Percentiles rank a stretch among this genome's conserved stretches.
Conservation (phyloP, 2,797 vertebrate genomes). For the Enteromius mattozi region DNA sequence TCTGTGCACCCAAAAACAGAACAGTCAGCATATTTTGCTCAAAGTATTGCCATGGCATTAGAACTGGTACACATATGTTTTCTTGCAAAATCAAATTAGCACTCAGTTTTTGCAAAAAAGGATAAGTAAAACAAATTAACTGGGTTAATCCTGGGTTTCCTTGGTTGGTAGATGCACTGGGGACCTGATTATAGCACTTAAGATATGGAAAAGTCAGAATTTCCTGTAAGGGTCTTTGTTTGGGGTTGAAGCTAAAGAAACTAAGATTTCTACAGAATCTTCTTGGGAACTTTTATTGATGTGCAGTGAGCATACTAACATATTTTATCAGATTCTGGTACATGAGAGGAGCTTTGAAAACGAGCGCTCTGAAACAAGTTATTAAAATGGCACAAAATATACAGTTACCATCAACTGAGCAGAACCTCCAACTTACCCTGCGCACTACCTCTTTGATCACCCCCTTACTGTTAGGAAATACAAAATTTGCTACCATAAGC, state of each 20-base stretch:
- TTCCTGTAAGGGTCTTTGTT: no score
- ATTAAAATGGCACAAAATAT: neutral
- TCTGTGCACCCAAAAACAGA: no score
- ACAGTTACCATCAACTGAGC: neutral
- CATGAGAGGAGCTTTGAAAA: neutral
- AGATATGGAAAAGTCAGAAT: no score
- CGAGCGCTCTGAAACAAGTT: neutral
- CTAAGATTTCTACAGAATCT: neutral
- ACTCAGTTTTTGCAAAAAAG: no score
- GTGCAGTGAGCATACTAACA: neutral
- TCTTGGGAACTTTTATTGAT: neutral
- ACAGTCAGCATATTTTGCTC: no score
- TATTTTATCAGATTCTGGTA: conserved; percentile 1
- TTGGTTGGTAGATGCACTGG: no score
- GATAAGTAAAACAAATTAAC: no score
- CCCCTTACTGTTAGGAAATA: neutral
- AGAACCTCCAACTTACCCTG: neutral
- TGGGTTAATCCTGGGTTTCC: no score
- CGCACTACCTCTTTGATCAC: neutral
- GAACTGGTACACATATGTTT: no score
- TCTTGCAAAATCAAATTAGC: no score
- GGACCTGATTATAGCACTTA: no score
- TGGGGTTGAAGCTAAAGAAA: neutral
- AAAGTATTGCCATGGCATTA: no score
- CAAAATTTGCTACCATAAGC: neutral